Conservation (phyloP, 2,797 vertebrate genomes). For the Anguilla marmorata region DNA sequence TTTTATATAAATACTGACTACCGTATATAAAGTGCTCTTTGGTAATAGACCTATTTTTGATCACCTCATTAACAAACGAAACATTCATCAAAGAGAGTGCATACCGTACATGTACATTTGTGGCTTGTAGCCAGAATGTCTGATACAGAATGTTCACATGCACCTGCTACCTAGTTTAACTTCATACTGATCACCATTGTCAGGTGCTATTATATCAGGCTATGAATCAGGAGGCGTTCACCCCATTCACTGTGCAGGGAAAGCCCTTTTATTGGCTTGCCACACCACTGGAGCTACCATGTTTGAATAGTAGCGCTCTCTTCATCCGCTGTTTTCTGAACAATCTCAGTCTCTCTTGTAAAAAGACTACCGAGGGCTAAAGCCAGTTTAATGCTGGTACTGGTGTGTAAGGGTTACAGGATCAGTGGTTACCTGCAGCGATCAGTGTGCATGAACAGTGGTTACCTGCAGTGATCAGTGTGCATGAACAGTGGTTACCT, state of each 20-base stretch:
- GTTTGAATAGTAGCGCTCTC: not conserved
- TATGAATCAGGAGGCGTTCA: not conserved
- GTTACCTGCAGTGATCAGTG: not conserved
- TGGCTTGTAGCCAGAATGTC: not conserved
- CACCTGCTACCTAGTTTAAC: not conserved
- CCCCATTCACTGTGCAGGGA: not conserved
- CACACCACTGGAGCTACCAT: too few relatives aligned
- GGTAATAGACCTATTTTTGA: not conserved
- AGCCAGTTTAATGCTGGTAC: not conserved
- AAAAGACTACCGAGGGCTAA: not conserved
- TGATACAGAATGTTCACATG: not conserved
- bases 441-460: not conserved
- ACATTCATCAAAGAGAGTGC: not conserved
- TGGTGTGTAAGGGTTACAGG: not conserved
- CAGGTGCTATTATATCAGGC: not conserved
- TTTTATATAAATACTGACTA: not conserved
- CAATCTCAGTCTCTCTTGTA: too few relatives aligned
- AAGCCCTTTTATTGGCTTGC: not conserved
- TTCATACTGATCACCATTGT: not conserved
- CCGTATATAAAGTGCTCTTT: not conserved
- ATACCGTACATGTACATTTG: not conserved
- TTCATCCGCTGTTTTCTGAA: not conserved
- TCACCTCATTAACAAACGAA: not conserved
- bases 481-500: not conserved
- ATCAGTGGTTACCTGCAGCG: not conserved